phyloP scores from a whole-genome alignment of 2,113 vertebrate species.

The Meles meles region DNA sequence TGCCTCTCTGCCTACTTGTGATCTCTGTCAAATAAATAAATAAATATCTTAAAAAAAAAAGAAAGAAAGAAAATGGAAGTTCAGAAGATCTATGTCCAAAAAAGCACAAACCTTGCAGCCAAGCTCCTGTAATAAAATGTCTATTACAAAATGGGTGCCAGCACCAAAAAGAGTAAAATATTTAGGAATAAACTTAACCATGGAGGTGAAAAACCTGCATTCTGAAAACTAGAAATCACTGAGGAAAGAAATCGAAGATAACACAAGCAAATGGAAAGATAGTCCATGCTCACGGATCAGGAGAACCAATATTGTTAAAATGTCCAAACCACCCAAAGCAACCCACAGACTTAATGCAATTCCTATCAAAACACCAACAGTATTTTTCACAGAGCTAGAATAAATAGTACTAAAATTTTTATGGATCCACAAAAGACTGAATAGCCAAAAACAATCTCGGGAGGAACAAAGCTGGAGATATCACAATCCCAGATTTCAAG shows the following conservation, averaged over 20 bases:
- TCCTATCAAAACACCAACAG: not conserved
- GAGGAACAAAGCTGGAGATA: not conserved
- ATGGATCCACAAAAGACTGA: not conserved
- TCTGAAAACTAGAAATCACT: not conserved
- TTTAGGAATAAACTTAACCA: not conserved
- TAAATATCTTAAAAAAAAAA: too few relatives aligned
- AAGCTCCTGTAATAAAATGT: not conserved
- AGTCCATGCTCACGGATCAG: not conserved
- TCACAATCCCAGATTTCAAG: not conserved
- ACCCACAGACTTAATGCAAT: not conserved
- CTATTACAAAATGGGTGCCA: not conserved
- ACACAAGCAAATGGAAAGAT: not conserved
- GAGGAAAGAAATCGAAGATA: not conserved
- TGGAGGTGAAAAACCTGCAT: not conserved
- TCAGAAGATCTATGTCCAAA: not conserved
- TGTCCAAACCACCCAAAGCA: not conserved
- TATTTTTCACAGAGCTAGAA: not conserved
- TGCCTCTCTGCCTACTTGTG: too few relatives aligned
- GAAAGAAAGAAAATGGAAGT: not conserved
- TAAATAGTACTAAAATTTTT: not conserved
- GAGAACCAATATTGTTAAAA: not conserved
- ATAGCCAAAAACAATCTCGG: not conserved
- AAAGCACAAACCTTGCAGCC: not conserved
- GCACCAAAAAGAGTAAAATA: not conserved
- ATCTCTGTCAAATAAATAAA: too few relatives aligned